A percentile compares a stretch with the other conserved stretches of the same genome.
phyloP scores from a whole-genome alignment of 2,113 vertebrate genomes.

The Galemys pyrenaicus region DNA sequence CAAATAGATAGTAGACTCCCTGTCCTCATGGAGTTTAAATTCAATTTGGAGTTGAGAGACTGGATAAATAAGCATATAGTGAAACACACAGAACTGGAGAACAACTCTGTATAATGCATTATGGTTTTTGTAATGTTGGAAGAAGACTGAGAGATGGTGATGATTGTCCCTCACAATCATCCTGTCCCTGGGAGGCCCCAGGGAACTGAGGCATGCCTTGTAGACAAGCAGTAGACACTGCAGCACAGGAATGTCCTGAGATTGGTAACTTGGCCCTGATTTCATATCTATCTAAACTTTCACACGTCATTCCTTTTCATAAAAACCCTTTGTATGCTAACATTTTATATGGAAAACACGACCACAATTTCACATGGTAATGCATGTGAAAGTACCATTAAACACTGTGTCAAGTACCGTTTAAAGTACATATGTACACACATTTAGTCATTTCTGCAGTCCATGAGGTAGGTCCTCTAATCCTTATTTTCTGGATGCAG shows the following conservation, averaged over 20 bases:
- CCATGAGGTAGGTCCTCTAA: not conserved
- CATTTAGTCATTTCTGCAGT: not conserved
- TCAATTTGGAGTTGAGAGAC: not conserved
- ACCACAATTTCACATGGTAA: not conserved
- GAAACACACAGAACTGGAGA: not conserved
- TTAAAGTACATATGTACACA: not conserved
- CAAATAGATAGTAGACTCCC: not conserved
- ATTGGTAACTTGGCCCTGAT: not conserved
- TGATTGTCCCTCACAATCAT: not conserved
- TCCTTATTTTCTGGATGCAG: not conserved
- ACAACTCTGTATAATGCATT: not conserved
- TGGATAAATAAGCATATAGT: not conserved
- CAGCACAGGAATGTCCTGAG: not conserved
- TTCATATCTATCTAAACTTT: not conserved
- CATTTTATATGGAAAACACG: constrained; percentile 4
- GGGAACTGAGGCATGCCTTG: not conserved
- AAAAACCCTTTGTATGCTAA: constrained; percentile 15
- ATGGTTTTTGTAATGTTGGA: not conserved
- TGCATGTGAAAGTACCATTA: not conserved
- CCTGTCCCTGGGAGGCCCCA: not conserved
- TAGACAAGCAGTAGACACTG: not conserved
- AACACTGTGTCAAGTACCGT: not conserved
- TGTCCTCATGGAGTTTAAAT: not conserved
- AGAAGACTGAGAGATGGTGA: not conserved
- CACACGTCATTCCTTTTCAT: constrained; percentile 2